Base-by-base conservation (phyloP, 2,888 invertebrate species). In the Rotaria magnacalcarata region DNA sequence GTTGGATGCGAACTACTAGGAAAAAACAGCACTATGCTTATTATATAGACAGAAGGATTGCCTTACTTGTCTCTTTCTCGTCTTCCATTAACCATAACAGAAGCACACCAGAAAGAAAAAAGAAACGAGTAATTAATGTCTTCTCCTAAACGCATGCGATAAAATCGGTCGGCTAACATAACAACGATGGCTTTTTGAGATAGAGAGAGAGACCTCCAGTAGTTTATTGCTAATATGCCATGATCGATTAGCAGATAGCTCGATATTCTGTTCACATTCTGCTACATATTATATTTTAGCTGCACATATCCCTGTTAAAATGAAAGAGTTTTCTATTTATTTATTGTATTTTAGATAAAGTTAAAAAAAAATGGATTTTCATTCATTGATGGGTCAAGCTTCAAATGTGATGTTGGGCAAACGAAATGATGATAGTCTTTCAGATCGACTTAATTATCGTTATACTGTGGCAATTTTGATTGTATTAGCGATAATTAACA, bases 361-460 rank as follows among this genome's bases (percentile, higher is more conserved):
- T 10, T 3, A n/a, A 41, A 41, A 2, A 75, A 43, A 75, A 80
- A 80, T 80, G 80, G 80, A 80, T 80, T 47, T 80, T 14, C 47
- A 43, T 43, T 47, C 47, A 14, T 5, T 80, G 3, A 47, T 47
- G 47, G 80, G 47, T 47, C 47, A 41, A n/a, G 80, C 47, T 4
- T 80, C 80, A n/a, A 80, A 24, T 11, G n/a, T 80, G 24, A 80
- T 80, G 80, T 3, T 47, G 2, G 80, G 80, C 43, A 80, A 80
- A 80, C 80, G 80, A 24, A 80, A 80, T n/a, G 80, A 80, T 80
- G 80, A 80, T 80, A 41, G 41, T 80, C 10, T 80, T 16, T 21
- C 80, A 0, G 80, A 80, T 80, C 24, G 80, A 47, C 80, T 80
- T 24, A 80, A 80, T 24, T 80, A 80, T 80, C 80, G 80, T n/a